Conservation (phyloP, 2,113 vertebrate species). For the Crotalus viridis region DNA sequence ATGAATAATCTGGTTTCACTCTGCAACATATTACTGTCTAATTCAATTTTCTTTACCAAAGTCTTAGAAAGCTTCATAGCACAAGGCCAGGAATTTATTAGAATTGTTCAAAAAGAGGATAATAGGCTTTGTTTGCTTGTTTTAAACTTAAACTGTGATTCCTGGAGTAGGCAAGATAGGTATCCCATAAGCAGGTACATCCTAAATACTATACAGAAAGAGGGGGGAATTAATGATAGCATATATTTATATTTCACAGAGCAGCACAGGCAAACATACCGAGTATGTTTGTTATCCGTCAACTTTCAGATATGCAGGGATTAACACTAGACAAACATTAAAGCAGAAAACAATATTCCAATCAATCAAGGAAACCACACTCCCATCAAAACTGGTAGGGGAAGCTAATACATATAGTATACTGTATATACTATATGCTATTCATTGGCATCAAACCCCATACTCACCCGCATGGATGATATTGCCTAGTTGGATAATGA, state of each 20-base stretch:
- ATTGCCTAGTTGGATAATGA: background rate
- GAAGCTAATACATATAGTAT: background rate
- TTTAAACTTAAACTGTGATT: background rate
- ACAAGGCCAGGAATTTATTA: background rate
- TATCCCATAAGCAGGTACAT: background rate
- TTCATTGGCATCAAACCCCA: background rate
- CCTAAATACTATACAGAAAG: background rate
- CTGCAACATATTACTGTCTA: conserved; percentile 65
- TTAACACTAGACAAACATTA: background rate
- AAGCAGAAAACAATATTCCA: background rate
- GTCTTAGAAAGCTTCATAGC: conserved; percentile 57
- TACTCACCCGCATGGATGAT: background rate
- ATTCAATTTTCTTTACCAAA: conserved; percentile 69
- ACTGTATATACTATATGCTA: background rate
- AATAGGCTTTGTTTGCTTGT: background rate
- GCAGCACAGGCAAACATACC: background rate
- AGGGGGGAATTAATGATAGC: background rate
- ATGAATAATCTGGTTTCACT: conserved; percentile 67
- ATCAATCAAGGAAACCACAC: background rate
- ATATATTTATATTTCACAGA: background rate
- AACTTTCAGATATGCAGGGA: background rate
- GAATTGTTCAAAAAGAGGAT: background rate
- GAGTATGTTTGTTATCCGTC: background rate
- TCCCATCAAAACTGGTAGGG: background rate
- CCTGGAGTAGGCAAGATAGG: background rate